Conservation (phyloP, 2,888 invertebrate genomes). For the Eretmocerus hayati region DNA sequence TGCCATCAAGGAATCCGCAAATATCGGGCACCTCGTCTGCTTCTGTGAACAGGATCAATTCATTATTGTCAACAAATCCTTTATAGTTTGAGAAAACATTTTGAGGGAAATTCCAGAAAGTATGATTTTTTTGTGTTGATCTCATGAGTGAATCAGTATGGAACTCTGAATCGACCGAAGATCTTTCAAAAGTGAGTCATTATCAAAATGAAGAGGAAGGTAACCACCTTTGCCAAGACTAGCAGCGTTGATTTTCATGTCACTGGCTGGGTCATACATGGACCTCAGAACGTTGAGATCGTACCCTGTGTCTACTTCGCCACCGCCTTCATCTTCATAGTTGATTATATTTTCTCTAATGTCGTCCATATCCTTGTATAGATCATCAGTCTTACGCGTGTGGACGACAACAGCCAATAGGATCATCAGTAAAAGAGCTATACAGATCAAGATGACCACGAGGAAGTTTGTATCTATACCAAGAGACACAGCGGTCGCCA, state of each 20-base stretch:
- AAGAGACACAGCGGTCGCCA: conserved; percentile 66
- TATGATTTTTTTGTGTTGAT: not conserved
- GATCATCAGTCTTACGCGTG: conserved; percentile 75
- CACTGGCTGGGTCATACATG: conserved; percentile 57
- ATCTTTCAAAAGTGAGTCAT: not conserved
- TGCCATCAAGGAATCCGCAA: conserved; percentile 82
- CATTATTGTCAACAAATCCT: not conserved
- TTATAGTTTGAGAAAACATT: not conserved
- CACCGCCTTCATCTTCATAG: conserved; percentile 97
- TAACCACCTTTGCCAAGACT: conserved; percentile 48
- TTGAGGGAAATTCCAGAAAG: not conserved
- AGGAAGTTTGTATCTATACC: conserved; percentile 82
- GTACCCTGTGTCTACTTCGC: conserved; percentile 92
- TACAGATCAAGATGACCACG: conserved; percentile 82
- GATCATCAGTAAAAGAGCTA: conserved; percentile 74
- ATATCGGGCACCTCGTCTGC: conserved; percentile 71
- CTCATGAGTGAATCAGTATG: too few relatives aligned
- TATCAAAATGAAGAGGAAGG: too few relatives aligned
- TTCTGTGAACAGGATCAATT: conserved; percentile 35
- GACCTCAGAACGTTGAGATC: conserved; percentile 74
- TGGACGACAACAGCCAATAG: conserved; percentile 88
- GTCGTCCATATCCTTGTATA: conserved; percentile 90
- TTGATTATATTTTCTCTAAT: conserved; percentile 95
- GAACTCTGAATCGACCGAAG: not conserved
- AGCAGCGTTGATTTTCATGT: conserved; percentile 48